Evolutionary conservation across 2,113 vertebrate species (phyloP).

Genomic region (Neodontobutis hainanensis): DNA sequence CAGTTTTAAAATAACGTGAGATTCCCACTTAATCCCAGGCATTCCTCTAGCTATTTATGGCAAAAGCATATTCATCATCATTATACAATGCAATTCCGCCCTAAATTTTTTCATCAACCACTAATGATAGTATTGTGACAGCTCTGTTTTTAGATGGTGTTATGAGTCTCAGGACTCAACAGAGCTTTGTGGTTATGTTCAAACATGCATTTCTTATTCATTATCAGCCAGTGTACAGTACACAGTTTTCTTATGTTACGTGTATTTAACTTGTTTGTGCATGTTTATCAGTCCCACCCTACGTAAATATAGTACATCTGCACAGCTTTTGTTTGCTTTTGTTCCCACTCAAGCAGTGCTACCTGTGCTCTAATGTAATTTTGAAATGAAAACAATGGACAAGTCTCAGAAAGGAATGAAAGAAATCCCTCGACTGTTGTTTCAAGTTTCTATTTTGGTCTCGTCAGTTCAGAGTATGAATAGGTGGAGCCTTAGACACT

Average conservation of each 20-base stretch:
- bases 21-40: slow-evolving; percentile 48
- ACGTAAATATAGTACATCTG: not conserved
- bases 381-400: too few relatives aligned
- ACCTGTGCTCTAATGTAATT: too few relatives aligned
- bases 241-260: slow-evolving; percentile 21
- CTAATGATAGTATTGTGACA: slow-evolving; percentile 68
- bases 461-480: slow-evolving; percentile 19
- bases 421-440: slow-evolving; percentile 44
- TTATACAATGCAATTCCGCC: slow-evolving; percentile 48
- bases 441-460: slow-evolving; percentile 66
- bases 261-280: slow-evolving; percentile 37
- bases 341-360: not conserved
- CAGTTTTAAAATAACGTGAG: slow-evolving; percentile 45
- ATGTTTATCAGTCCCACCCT: slow-evolving; percentile 20
- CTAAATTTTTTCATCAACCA: slow-evolving; percentile 42
- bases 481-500: not conserved
- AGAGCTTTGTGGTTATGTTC: slow-evolving; percentile 43
- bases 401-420: slow-evolving; percentile 15
- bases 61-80: slow-evolving; percentile 45
- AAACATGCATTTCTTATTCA: slow-evolving; percentile 52
- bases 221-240: slow-evolving; percentile 22
- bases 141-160: slow-evolving; percentile 46
- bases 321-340: slow-evolving; percentile 1
- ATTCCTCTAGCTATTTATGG: slow-evolving; percentile 55
- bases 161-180: slow-evolving; percentile 40